phyloP scores from a whole-genome alignment of 2,113 vertebrate genomes.

The Machaerirhynchus nigripectus region DNA sequence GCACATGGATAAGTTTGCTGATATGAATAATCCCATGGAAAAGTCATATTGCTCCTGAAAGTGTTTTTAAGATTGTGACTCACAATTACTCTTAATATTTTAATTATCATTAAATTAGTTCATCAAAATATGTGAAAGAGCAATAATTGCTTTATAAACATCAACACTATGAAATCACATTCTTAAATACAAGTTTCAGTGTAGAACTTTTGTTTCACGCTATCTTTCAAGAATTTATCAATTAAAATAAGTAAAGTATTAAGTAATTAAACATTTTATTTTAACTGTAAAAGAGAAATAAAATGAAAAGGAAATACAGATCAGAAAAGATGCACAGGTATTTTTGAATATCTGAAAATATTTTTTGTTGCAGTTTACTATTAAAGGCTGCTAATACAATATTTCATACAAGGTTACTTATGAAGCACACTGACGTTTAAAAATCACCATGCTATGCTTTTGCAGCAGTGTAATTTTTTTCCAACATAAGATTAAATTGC shows the following conservation, averaged over 20 bases:
- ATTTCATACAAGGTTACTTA: slow-evolving; percentile 79
- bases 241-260: background rate
- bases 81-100: background rate
- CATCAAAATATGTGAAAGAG: background rate
- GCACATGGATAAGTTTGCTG: background rate
- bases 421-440: slow-evolving; percentile 84
- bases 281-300: background rate
- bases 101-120: background rate
- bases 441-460: slow-evolving; percentile 83
- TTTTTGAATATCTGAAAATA: slow-evolving; percentile 27
- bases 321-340: background rate
- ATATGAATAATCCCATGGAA: background rate
- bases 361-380: slow-evolving; percentile 58
- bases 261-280: background rate
- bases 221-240: background rate
- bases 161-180: background rate
- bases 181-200: background rate
- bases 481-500: slow-evolving; percentile 90
- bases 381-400: slow-evolving; percentile 62
- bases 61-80: background rate
- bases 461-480: slow-evolving; percentile 82
- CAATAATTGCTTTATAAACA: background rate
- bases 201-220: background rate
- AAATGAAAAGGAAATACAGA: background rate
- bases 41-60: background rate